Base-by-base conservation (phyloP, 92 coral and sea anemone genomes). In the Diadumene lineata region DNA sequence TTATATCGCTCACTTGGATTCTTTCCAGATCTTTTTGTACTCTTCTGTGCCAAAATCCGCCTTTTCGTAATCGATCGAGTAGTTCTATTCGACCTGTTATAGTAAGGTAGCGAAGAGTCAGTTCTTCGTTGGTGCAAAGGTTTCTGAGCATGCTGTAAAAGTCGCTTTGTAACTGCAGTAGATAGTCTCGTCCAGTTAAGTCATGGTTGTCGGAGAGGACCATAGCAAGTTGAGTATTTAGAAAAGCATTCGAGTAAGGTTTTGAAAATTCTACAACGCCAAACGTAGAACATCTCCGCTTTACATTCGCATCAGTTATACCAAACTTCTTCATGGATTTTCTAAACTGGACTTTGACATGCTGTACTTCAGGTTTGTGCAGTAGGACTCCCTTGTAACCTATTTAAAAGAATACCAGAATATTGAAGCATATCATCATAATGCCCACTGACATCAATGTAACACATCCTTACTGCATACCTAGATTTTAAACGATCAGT, bases 321-420 rank as follows among this genome's bases (percentile, higher is more conserved):
- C n/a, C 21, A 32, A 85, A 69, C 19, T 85, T 80, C 44, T 58
- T 28, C 82, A 75, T 85, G 29, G 82, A 78, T 38, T 69, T 64
- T 18, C 71, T 24, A 27, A 82, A 69, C 60, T 56, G 85, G 2
- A 66, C 76, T 60, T 67, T 82, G 29, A 65, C 56, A 13, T 29
- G 27, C 11, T 48, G 68, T 62, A 84, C 43, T 17, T 74, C 46
- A 0, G 83, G 83, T 23, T 33, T 51, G 74, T 50, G 61, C n/a
- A 85, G 57, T 7, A 88, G 60, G 11, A 79, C 77, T 9, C 92
- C 92, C 60, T 85, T 69, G 77, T 76, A 84, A 23, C n/a, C n/a
- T n/a, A n/a, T n/a, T n/a, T n/a, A n/a, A n/a, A n/a, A n/a, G n/a
- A n/a, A n/a, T n/a, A n/a, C n/a, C n/a, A n/a, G n/a, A n/a, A n/a